Evolutionary conservation across 2,888 invertebrate genomes (phyloP), one percentile per base, ranked within the genome.

Genomic region (Coleophora flavipennella): DNA sequence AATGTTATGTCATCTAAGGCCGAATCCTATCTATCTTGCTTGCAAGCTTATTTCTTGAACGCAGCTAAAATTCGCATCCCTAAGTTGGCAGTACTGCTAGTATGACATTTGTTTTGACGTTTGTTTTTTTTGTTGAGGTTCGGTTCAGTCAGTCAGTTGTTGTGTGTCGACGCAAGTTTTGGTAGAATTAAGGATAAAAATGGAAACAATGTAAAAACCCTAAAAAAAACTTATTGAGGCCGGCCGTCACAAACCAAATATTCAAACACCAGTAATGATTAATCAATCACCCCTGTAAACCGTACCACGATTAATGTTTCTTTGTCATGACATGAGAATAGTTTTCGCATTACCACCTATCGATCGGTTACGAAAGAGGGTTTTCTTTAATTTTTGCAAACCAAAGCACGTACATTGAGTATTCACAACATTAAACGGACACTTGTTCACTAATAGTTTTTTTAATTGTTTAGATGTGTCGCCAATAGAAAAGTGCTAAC

Each of bases 321-420:
- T 83, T 84, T 84, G 83, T 84, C 73, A 72, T 69, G 60, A 59
- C 28, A 29, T 29, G 29, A 29, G 57, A 65, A 70, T 77, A 77
- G 72, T 76, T 80, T 76, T 63, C 62, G 54, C 70, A 52, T 40
- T 66, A 62, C 38, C 61, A 62, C 38, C 61, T 80, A 84, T 84
- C 76, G 83, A 84, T 84, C 80, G 81, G 68, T 83, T 84, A 83
- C 78, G 83, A 80, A 80, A 83, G 68, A 77, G 67, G 68, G 59
- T 63, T 67, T 65, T 57, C 60, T 62, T 63, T 55, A 59, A 50
- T 51, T 58, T 62, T 59, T 58, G 43, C 60, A 51, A 52, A 58
- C 43, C 41, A 39, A 35, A 40, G 35, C 48, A 43, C 42, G 45
- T 48, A 46, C 41, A 39, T 43, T 45, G 46, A 29, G 31, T 45